Base-by-base conservation (phyloP, 53 echinoderm and acorn worm species). In the Stichopus horrens region DNA sequence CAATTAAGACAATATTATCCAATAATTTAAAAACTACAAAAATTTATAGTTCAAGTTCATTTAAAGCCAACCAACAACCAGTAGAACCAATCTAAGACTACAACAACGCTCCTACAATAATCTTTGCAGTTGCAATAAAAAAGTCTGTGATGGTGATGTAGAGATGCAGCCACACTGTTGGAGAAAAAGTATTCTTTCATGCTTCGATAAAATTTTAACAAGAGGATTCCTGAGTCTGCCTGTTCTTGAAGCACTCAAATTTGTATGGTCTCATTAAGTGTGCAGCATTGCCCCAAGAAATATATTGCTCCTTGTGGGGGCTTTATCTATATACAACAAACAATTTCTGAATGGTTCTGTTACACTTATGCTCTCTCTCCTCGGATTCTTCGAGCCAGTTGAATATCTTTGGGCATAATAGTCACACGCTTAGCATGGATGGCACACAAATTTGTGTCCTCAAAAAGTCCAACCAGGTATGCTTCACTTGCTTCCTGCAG, bases 401-500 rank as follows among this genome's bases (percentile, higher is more conserved):
- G 96, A 74, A 96, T 96, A 83, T 96, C 96, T 89, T 96, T 96
- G 84, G 96, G 96, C 96, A 96, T 96, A 79, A 96, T 96, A 53
- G 96, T 96, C 6, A 96, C 96, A 83, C 96, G 88, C 90, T 96
- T 96, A 22, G 96, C 96, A 73, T 96, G 96, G 90, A 96, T 96
- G 88, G 96, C 96, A 56, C 96, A 96, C 89, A 96, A 89, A 92
- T 96, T 96, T 56, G 96, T 96, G 89, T 95, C 95, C 76, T 96
- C 96, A 90, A 96, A 96, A 7, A 96, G 94, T 86, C 96, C 96
- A 13, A 96, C 96, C 86, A 96, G 86, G 85, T 96, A 96, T 16
- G 96, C 96, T 90, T 96, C 96, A 78, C 96, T 96, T 58, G 96
- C 96, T 85, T 96, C 96, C 96, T 96, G 93, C 58, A 93, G 0